Evolutionary conservation across 2,888 invertebrate genomes (phyloP).

Genomic region (Drosophila phalerata): DNA sequence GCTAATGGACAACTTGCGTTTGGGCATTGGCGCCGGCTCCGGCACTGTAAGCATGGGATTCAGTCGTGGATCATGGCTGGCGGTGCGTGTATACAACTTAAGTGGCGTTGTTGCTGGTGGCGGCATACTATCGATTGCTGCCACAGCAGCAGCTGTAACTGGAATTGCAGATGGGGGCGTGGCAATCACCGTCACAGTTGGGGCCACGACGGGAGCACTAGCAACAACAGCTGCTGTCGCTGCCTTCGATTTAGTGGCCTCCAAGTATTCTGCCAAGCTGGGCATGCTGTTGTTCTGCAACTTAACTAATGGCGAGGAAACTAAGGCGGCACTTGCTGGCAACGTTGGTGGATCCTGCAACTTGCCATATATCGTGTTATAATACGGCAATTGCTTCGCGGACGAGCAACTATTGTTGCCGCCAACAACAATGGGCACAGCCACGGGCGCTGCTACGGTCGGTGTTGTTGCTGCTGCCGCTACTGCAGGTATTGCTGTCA

Average conservation of each 20-base stretch:
- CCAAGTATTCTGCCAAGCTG: conserved; percentile 83
- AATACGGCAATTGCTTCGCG: conserved; percentile 77
- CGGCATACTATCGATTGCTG: conserved; percentile 56
- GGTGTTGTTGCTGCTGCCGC: conserved; percentile 1
- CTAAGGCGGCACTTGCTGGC: conserved; percentile 22
- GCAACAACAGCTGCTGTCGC: conserved; percentile 12
- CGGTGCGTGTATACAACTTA: conserved; percentile 84
- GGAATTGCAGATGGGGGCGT: conserved; percentile 18
- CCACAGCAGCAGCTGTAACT: conserved; percentile 27
- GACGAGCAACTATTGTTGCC: conserved; percentile 6
- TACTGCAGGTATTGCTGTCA: conserved; percentile 20
- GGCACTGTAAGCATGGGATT: conserved; percentile 85
- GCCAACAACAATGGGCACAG: neutral
- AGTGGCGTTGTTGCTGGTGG: conserved; percentile 62
- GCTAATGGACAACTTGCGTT: conserved; percentile 91
- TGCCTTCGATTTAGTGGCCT: conserved; percentile 78
- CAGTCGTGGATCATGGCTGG: conserved; percentile 85
- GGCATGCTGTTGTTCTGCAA: conserved; percentile 48
- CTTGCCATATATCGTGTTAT: conserved; percentile 86
- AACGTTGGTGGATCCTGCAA: conserved; percentile 86
- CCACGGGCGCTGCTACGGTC: neutral
- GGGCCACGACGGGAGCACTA: conserved; percentile 6
- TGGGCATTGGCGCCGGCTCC: conserved; percentile 84
- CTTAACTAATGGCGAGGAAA: conserved; percentile 25
- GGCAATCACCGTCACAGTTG: conserved; percentile 12